A percentile compares a stretch with the other conserved stretches of the same genome.
Conservation (phyloP, 2,888 invertebrate genomes). For the Esperia sulphurella region DNA sequence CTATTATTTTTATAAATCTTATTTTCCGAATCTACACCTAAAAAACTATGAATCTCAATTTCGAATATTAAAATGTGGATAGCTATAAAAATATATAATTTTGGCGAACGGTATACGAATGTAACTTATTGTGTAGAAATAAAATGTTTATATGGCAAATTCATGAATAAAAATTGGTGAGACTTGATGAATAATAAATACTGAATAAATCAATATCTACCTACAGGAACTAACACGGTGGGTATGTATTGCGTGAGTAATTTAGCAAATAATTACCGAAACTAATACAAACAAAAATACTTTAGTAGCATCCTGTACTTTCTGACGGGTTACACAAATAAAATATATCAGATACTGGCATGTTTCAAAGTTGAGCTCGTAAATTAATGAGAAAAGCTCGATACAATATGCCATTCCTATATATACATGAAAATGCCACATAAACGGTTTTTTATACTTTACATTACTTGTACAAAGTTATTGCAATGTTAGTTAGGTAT, state of each 20-base stretch:
- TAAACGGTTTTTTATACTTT: constrained; percentile 49
- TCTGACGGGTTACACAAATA: background rate
- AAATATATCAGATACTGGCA: background rate
- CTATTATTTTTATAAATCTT: constrained; percentile 35
- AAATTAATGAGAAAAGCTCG: constrained; percentile 11
- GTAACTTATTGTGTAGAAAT: constrained; percentile 48
- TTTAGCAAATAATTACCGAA: background rate
- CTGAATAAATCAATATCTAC: background rate
- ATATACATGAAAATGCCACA: constrained; percentile 65
- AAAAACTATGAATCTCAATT: constrained; percentile 62
- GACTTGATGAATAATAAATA: background rate
- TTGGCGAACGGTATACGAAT: constrained; percentile 67
- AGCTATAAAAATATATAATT: constrained; percentile 65
- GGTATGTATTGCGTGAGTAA: background rate
- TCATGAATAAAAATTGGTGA: constrained; percentile 27
- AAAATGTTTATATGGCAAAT: constrained; percentile 53
- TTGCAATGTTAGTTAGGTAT: constrained; percentile 46
- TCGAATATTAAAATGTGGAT: constrained; percentile 67
- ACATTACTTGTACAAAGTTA: constrained; percentile 63
- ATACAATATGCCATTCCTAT: constrained; percentile 1
- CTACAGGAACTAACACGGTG: constrained; percentile 3
- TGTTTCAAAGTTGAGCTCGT: background rate
- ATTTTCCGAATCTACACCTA: constrained; percentile 36
- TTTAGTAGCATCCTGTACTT: background rate
- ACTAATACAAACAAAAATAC: background rate